A percentile compares a stretch with the other conserved stretches of the same genome.
phyloP scores from a whole-genome alignment of 1,140 invertebrate species.

The Heliconius himera region DNA sequence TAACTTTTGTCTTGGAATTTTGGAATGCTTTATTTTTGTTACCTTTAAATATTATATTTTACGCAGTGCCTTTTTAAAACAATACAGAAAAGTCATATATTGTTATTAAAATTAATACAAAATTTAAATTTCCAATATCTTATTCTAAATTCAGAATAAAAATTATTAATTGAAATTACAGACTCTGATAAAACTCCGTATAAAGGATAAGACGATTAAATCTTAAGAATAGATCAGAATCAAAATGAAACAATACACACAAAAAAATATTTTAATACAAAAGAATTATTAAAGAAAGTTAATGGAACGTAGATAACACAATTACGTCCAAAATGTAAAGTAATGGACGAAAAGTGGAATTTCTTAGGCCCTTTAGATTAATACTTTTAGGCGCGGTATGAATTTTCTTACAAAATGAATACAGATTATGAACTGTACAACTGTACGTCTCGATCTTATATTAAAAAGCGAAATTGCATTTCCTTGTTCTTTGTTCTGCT shows the following conservation, averaged over 20 bases:
- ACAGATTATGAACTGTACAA: constrained; percentile 32
- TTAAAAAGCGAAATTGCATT: constrained; percentile 19
- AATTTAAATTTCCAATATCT: neutral
- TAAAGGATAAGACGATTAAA: constrained; percentile 5
- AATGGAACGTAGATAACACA: constrained; percentile 48
- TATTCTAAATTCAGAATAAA: neutral
- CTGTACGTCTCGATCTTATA: constrained; percentile 26
- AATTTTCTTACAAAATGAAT: constrained; percentile 37
- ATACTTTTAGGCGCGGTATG: constrained; percentile 39
- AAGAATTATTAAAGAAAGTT: constrained; percentile 43
- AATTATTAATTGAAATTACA: neutral
- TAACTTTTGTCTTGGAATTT: no score
- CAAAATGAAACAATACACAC: constrained; percentile 16
- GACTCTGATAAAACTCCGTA: neutral
- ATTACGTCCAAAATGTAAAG: constrained; percentile 47
- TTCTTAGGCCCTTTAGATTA: constrained; percentile 42
- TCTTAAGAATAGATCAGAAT: neutral
- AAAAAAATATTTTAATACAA: constrained; percentile 37
- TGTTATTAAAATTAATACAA: no score
- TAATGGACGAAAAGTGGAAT: constrained; percentile 47
- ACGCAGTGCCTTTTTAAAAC: no score
- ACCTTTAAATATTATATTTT: no score
- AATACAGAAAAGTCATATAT: no score
- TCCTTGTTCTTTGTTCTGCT: neutral
- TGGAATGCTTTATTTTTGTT: no score